Percentiles rank a stretch among this genome's conserved stretches.
Conservation (phyloP, 2,888 invertebrate species). For the Cataglyphis rosenhaueri region DNA sequence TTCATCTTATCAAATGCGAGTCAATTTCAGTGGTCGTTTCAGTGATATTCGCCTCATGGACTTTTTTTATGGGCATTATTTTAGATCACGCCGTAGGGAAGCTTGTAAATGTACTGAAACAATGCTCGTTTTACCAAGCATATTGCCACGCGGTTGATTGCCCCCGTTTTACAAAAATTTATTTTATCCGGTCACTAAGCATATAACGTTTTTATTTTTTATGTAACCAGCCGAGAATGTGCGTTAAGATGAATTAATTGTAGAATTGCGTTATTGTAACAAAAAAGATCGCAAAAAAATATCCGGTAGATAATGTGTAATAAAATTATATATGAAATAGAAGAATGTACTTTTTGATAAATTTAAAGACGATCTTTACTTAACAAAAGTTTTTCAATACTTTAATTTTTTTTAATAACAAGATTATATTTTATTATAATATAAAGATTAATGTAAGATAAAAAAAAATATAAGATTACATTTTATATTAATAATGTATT, state of each 20-base stretch:
- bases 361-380: background rate
- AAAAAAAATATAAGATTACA: too few species aligned
- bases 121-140: background rate
- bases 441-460: too few species aligned
- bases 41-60: slow-evolving; percentile 63
- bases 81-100: slow-evolving; percentile 40
- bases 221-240: slow-evolving; percentile 28
- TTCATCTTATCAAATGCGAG: slow-evolving; percentile 27
- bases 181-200: slow-evolving; percentile 24
- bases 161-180: slow-evolving; percentile 52
- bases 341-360: background rate
- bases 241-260: background rate
- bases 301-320: background rate
- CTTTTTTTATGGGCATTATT: slow-evolving; percentile 68
- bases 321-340: background rate
- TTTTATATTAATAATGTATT: background rate
- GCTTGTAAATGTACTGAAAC: slow-evolving; percentile 42
- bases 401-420: background rate
- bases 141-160: slow-evolving; percentile 29
- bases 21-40: slow-evolving; percentile 31
- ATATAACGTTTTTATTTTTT: slow-evolving; percentile 52
- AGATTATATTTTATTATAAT: background rate
- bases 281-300: slow-evolving; percentile 2
- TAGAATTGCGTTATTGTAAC: slow-evolving; percentile 41
- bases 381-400: background rate